phyloP scores from a whole-genome alignment of 1,140 invertebrate species.

The Lasioglossum albipes region DNA sequence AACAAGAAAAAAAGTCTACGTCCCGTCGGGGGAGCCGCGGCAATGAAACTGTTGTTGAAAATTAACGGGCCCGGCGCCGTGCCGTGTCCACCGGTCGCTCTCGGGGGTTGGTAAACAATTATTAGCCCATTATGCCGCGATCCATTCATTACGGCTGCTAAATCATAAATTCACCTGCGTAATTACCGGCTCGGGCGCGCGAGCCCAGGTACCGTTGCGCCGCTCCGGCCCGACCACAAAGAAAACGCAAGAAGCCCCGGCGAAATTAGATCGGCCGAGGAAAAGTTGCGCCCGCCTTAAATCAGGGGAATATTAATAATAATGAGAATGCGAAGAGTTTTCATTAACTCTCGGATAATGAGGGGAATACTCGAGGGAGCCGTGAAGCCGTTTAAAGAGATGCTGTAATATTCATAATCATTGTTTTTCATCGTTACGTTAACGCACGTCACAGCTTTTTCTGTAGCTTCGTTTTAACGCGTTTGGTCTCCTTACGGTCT shows the following conservation, averaged over 20 bases:
- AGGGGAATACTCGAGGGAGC: not conserved
- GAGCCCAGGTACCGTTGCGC: not conserved
- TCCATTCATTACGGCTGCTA: conserved; percentile 30
- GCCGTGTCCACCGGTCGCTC: not conserved
- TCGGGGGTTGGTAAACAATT: conserved; percentile 33
- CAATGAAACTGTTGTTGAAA: conserved; percentile 32
- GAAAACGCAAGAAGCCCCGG: not conserved
- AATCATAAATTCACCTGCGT: conserved; percentile 9
- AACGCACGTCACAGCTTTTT: too few species aligned
- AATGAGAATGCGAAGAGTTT: not conserved
- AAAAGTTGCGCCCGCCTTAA: not conserved
- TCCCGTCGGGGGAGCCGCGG: not conserved
- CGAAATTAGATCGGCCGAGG: not conserved
- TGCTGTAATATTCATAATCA: not conserved
- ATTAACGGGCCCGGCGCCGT: conserved; percentile 15
- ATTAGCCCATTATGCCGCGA: conserved; percentile 28
- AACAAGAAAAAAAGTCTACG: conserved; percentile 23
- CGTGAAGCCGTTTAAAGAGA: not conserved
- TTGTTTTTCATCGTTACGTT: too few species aligned
- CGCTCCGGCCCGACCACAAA: not conserved
- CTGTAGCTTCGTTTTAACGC: too few species aligned
- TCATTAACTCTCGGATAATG: not conserved
- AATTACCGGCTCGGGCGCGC: conserved; percentile 9
- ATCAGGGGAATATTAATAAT: not conserved
- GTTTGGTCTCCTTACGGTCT: too few species aligned